A percentile compares a stretch with the other conserved stretches of the same genome.
These are phyloP conservation scores for Andinoacara biseriatus DNA, from an alignment of 2,113 vertebrate species.

Conservation along the genomic window DNA sequence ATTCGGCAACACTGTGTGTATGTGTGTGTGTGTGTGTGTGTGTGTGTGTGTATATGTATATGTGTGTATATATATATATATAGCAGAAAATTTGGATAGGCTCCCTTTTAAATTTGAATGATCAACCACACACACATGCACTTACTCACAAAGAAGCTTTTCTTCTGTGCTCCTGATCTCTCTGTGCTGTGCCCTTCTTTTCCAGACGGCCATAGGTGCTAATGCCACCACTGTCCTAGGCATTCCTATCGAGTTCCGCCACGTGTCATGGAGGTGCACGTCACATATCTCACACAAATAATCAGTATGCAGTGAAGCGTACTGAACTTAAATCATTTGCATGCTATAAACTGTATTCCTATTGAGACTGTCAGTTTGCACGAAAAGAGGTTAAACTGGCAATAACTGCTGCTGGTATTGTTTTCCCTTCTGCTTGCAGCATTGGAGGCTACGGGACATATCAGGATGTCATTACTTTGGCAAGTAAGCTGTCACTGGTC, in stretches of 20 bases:
- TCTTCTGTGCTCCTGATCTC: background rate
- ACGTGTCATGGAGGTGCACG: conserved; percentile 82
- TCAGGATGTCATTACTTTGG: conserved; percentile 81
- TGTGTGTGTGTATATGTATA: no score
- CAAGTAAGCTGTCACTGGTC: conserved; percentile 73
- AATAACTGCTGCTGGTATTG: background rate
- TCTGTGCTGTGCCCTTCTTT: background rate
- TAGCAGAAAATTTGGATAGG: background rate
- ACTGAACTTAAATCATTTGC: background rate
- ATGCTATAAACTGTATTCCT: background rate
- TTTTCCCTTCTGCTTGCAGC: conserved; percentile 51
- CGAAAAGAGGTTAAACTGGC: background rate
- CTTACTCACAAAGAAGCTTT: background rate
- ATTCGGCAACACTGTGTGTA: background rate
- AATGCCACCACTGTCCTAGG: conserved; percentile 82
- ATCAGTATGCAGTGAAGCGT: background rate
- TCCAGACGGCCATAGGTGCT: conserved; percentile 79
- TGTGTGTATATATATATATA: no score
- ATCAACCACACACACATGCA: background rate
- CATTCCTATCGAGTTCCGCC: conserved; percentile 81
- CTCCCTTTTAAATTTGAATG: background rate
- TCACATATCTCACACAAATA: background rate
- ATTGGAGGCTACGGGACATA: conserved; percentile 82
- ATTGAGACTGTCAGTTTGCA: background rate
- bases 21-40: no score